phyloP scores from a whole-genome alignment of 2,888 invertebrate genomes.

The Peribatodes rhomboidaria region DNA sequence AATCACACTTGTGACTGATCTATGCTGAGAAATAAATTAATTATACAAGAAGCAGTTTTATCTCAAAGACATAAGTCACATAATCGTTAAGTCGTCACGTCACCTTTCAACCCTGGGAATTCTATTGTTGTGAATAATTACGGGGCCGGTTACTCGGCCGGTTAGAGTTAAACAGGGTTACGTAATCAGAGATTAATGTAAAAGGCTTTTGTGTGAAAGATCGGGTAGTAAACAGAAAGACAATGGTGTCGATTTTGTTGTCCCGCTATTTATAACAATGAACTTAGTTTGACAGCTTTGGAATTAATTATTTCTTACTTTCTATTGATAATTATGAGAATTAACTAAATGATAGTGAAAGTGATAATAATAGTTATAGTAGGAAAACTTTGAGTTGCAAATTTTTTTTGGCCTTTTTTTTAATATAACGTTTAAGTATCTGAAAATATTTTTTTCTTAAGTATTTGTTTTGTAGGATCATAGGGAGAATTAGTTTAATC shows the following conservation, averaged over 20 bases:
- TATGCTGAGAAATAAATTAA: constrained; percentile 8
- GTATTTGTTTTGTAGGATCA: no score
- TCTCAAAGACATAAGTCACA: background rate
- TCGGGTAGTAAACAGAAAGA: constrained; percentile 12
- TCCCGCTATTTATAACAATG: background rate
- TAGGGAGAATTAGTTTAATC: background rate
- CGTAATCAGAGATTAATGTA: constrained; percentile 19
- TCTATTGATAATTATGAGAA: no score
- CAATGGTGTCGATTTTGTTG: background rate
- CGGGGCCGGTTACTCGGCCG: constrained; percentile 10
- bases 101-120: constrained; percentile 6
- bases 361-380: no score
- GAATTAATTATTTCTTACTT: background rate
- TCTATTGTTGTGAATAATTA: constrained; percentile 24
- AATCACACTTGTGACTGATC: constrained; percentile 10
- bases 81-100: background rate
- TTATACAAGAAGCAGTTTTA: background rate
- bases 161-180: constrained; percentile 17
- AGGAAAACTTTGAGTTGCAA: no score
- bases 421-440: no score
- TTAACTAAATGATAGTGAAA: no score
- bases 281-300: background rate
- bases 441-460: no score
- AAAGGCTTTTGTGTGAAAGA: constrained; percentile 6
- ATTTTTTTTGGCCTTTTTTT: no score